A percentile compares a stretch with the other conserved stretches of the same genome.
Conservation (phyloP, 2,797 vertebrate genomes). For the Oreonectes daqikongensis region DNA sequence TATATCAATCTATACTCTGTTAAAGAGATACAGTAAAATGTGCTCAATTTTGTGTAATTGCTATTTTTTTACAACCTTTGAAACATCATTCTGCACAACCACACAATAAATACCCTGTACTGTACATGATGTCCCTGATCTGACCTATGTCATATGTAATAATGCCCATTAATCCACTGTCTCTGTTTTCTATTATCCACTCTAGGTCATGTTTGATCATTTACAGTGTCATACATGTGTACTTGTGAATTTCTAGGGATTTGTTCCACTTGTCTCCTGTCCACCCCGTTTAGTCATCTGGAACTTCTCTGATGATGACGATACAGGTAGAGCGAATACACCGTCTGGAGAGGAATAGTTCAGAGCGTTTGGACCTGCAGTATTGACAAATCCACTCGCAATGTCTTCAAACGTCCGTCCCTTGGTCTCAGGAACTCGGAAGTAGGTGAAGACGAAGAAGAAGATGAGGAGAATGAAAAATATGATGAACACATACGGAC, state of each 20-base stretch:
- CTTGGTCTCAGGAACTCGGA: conserved; percentile 92
- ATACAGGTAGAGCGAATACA: conserved; percentile 53
- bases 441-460: conserved; percentile 93
- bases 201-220: not conserved
- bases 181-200: not conserved
- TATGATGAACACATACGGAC: conserved; percentile 90
- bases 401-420: conserved; percentile 96
- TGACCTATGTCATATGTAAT: not conserved
- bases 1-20: not conserved
- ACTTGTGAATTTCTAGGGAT: conserved; percentile 1
- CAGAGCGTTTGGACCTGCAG: not conserved
- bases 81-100: not conserved
- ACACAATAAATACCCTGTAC: not conserved
- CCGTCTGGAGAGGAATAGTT: conserved; percentile 45
- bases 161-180: not conserved
- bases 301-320: conserved; percentile 73
- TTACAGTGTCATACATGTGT: not conserved
- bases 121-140: not conserved
- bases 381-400: conserved; percentile 77
- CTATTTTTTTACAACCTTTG: not conserved
- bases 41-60: not conserved
- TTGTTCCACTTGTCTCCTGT: conserved; percentile 43
- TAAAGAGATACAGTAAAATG: not conserved
- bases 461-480: conserved; percentile 77
- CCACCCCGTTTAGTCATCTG: conserved; percentile 71